phyloP scores from a whole-genome alignment of 2,797 vertebrate species.

The Vireo griseus region DNA sequence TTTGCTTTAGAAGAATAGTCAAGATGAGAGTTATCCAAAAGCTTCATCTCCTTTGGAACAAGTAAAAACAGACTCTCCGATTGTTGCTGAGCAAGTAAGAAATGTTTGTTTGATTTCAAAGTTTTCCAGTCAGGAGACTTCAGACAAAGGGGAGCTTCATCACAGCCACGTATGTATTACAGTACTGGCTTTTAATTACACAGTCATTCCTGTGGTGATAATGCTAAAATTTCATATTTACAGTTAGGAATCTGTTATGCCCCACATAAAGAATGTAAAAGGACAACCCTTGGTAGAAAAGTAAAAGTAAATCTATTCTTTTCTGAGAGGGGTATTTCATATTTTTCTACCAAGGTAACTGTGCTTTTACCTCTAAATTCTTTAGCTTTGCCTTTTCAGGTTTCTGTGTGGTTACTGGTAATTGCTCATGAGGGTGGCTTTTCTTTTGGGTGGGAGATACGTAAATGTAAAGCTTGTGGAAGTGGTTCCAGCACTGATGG shows the following conservation, averaged over 20 bases:
- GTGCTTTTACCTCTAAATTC: neutral
- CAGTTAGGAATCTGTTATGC: neutral
- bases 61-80: conserved; percentile 59
- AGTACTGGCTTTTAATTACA: neutral
- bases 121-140: conserved; percentile 30
- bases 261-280: neutral
- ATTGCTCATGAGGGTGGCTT: neutral
- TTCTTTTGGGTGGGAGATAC: neutral
- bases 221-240: neutral
- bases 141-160: conserved; percentile 25
- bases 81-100: conserved; percentile 73
- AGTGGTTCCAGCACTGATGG: neutral
- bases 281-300: neutral
- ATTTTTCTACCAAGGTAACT: neutral
- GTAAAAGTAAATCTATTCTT: neutral
- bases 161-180: conserved; percentile 16
- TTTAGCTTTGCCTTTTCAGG: neutral
- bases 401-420: neutral
- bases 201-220: neutral
- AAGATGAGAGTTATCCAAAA: conserved; percentile 64
- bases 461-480: neutral
- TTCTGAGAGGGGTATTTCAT: neutral
- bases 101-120: conserved; percentile 49
- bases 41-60: conserved; percentile 71
- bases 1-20: conserved; percentile 66